These are phyloP conservation scores for Dexiosoma caninum DNA, from an alignment of 2,888 invertebrate genomes.

Conservation along the genomic window DNA sequence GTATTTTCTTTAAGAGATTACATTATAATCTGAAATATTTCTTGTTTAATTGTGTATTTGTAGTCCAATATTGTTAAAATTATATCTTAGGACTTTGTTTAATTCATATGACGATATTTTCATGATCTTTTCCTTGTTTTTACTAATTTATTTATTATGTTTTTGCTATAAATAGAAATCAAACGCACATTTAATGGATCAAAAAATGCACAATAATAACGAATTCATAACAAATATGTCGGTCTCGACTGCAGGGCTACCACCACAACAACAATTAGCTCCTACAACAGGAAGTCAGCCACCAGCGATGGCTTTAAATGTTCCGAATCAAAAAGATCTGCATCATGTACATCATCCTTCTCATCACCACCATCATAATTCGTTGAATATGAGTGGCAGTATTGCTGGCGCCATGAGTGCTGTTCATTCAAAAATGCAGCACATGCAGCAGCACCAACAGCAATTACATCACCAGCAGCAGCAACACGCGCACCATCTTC, in stretches of 20 bases:
- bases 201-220: constrained; percentile 62
- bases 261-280: constrained; percentile 34
- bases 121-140: neutral
- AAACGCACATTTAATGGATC: constrained; percentile 63
- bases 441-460: constrained; percentile 50
- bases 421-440: constrained; percentile 50
- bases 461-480: constrained; percentile 37
- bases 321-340: constrained; percentile 59
- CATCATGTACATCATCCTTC: constrained; percentile 49
- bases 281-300: constrained; percentile 30
- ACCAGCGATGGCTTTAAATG: constrained; percentile 45
- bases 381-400: constrained; percentile 20
- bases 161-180: constrained; percentile 48
- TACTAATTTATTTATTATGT: neutral
- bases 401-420: constrained; percentile 5
- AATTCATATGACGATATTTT: neutral
- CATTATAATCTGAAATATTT: too few species aligned
- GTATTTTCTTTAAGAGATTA: too few species aligned
- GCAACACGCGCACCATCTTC: constrained; percentile 42
- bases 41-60: too few species aligned
- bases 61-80: too few species aligned
- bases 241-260: constrained; percentile 15
- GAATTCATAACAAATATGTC: constrained; percentile 60
- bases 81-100: too few species aligned
- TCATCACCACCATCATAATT: constrained; percentile 41